Base-by-base conservation (phyloP, 2,888 invertebrate genomes). In the Pseudococcus jackbeardsleyi region DNA sequence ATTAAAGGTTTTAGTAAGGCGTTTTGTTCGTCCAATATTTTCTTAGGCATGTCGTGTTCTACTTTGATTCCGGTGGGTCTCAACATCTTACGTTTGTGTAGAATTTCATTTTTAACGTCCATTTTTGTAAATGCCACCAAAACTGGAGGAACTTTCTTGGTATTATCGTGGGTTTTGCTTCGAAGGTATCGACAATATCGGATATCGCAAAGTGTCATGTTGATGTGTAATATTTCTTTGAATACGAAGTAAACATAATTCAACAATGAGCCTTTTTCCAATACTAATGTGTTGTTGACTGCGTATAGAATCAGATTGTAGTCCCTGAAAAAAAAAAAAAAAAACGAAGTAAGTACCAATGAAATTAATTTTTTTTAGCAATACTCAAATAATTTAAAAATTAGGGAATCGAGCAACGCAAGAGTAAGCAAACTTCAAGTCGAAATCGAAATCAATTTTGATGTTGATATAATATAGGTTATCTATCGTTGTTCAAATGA, bases 1-100 rank as follows among this genome's bases (percentile, higher is more conserved):
- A 82, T 82, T 19, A 82, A 82, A 46, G 79, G 79, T 46, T 82
- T 82, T 22, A 82, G 46, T 5, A 82, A 2, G 19, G 79, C 79
- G 22, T 82, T 82, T 11, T 82, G 79, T 46, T 42, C 79, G 3
- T 82, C 79, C 3, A 82, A 12, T 33, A 42, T 11, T 17, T 82
- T 46, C 22, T 15, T 82, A 0, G 79, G 79, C 79, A 82, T 46
- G 17, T 82, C 79, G 79, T 82, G 79, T 11, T 82, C 79, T 0
- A 82, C 46, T 46, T 46, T 82, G 22, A 82, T 46, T 19, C 19
- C 19, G 39, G 79, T 82, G 4, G 42, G 39, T 46, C 19, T 82
- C 19, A 82, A 26, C 0, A 19, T 8, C 17, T 82, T 82, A 33
- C 79, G 79, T 46, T 82, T 82, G 12, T 82, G 46, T 19, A 82